Base-by-base conservation (phyloP, 2,797 vertebrate genomes). In the Orientallactaga sibirica region DNA sequence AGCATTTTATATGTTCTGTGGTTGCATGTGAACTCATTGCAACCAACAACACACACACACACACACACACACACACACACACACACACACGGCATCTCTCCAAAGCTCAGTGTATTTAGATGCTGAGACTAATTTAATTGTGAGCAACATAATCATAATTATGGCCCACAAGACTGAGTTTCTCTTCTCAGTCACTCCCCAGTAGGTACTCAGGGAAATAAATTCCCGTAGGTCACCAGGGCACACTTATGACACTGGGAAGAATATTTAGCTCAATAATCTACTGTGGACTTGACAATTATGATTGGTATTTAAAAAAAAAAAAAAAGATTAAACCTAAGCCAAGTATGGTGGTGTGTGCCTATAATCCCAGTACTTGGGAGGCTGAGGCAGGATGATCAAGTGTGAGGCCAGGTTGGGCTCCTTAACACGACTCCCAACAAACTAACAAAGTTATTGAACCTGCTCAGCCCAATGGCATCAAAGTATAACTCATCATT, bases 91-190 rank as follows among this genome's bases (percentile, higher is more conserved):
- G 48, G 48, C 48, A 8, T 58, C 14, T 66, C 9, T 71, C 79
- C 18, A 71, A 76, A 92, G 48, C n/a, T 67, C 82, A 86, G 3
- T 27, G 33, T 80, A 83, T 58, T 41, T 73, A 88, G 78, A 86
- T 93, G 14, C 58, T 81, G 55, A 95, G 67, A 20, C 73, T 96
- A 81, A 92, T 93, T 94, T 88, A 70, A 93, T 91, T 93, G 27
- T 64, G 81, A 94, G 24, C 83, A 94, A 70, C 66, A 74, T 76
- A 88, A 86, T 16, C 24, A 81, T 94, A 95, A 96, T 86, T 61
- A 85, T 93, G 76, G 10, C 29, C n/a, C 67, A 66, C 1, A 37
- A 95, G 52, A 74, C 79, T 87, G 37, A 92, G 70, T 92, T 93
- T 95, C 70, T 90, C 67, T 96, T 79, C 90, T 67, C 74, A 89